phyloP scores from a whole-genome alignment of 2,797 vertebrate species.

The Scolopax bukidnonensis region DNA sequence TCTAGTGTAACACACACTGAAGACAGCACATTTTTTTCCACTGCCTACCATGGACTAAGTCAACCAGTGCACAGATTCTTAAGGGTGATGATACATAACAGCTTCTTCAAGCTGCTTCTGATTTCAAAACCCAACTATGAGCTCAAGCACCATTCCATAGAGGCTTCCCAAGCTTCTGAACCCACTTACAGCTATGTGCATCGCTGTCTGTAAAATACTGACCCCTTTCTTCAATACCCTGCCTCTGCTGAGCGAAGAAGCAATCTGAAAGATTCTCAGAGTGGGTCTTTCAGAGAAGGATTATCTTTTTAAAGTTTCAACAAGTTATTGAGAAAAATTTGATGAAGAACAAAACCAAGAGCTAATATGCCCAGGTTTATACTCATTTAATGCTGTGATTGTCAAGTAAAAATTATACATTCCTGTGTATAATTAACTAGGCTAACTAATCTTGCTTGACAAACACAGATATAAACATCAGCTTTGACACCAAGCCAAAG shows the following conservation, averaged over 20 bases:
- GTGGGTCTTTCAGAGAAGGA: not conserved
- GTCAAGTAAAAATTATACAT: conserved; percentile 59
- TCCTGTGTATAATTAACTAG: conserved; percentile 76
- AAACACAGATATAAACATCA: conserved; percentile 73
- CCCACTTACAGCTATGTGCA: not conserved
- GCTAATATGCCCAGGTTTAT: conserved; percentile 15
- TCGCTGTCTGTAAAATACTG: not conserved
- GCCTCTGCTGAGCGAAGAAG: not conserved
- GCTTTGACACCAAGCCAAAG: conserved; percentile 70
- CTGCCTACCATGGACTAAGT: not conserved
- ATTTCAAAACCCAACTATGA: not conserved
- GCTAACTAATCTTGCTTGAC: conserved; percentile 78
- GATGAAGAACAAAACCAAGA: conserved; percentile 27
- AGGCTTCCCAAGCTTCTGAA: not conserved
- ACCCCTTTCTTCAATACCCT: not conserved
- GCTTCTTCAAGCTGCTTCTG: not conserved
- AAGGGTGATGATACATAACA: not conserved
- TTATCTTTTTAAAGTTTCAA: conserved; percentile 4
- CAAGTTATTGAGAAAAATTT: conserved; percentile 9
- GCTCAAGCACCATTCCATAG: not conserved
- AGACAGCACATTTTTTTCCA: not conserved
- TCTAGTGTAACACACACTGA: not conserved
- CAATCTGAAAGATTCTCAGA: not conserved
- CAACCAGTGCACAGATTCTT: not conserved
- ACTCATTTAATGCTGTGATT: conserved; percentile 16